Evolutionary conservation across 2,113 vertebrate genomes (phyloP), one percentile per base, ranked within the genome.

Genomic region (Laterallus jamaicensis): DNA sequence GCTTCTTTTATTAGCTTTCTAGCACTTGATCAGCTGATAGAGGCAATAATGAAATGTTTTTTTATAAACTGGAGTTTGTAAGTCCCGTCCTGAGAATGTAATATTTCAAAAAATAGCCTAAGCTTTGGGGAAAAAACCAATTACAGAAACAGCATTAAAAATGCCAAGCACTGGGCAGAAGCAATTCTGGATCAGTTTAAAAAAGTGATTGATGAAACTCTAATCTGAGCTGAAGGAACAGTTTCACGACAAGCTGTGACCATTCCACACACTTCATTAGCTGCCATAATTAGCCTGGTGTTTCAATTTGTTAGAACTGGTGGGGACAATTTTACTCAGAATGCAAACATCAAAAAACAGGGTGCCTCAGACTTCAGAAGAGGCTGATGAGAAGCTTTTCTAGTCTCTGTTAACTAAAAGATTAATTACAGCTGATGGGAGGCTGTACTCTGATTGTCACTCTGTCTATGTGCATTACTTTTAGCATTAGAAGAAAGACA

Each of bases 221-320:
- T 99, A 99, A 99, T 99, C 98, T 96, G 96, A 99, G 98, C 97
- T 98, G 99, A 99, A 98, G 97, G 98, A 98, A 98, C 98, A 98
- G 98, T 98, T 99, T 97, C 98, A 98, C 98, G 95, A 98, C 96
- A 98, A 99, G 98, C 98, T 98, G 98, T 98, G 98, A 98, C 99
- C 99, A 98, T 98, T 99, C 98, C 98, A 97, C 98, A 98, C 98
- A 99, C 99, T 99, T 99, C 99, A 99, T 99, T 99, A 99, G 98
- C 98, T 98, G 97, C 98, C 98, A 98, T 99, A 99, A 99, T 99
- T 99, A 99, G 99, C 98, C 98, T 98, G 98, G 98, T 98, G 98
- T 98, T 98, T 98, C 98, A 98, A 99, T 99, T 99, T 99, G 99
- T 99, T 98, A 98, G 98, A 98, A 98, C 98, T 98, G 96, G 98